Evolutionary conservation across 1,140 invertebrate genomes (phyloP).

Genomic region (Leptinotarsa texana): DNA sequence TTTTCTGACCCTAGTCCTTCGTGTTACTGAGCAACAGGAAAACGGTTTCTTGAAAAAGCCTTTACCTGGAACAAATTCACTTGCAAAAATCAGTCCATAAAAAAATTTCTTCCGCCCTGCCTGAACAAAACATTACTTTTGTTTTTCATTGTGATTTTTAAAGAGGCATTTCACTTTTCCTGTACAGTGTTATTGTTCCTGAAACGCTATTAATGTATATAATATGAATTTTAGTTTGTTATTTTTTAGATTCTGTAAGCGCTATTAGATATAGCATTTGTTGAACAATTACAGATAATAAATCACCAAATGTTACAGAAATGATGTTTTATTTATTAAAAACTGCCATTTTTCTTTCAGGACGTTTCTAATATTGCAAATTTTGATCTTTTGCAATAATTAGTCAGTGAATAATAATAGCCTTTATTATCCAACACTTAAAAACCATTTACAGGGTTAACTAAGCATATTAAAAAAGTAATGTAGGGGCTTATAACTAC

Average conservation of each 20-base stretch:
- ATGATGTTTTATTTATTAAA: constrained; percentile 1
- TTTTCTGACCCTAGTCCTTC: background rate
- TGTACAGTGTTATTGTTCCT: constrained; percentile 50
- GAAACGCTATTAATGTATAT: constrained; percentile 44
- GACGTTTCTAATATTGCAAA: too few relatives aligned
- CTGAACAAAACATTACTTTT: background rate
- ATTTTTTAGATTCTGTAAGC: constrained; percentile 47
- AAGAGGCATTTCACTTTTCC: constrained; percentile 42
- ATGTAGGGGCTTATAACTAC: too few relatives aligned
- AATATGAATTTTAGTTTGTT: constrained; percentile 50
- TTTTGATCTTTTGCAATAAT: too few relatives aligned
- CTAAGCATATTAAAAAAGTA: too few relatives aligned
- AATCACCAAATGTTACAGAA: constrained; percentile 45
- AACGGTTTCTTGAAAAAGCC: background rate
- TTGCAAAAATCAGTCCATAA: constrained; percentile 16
- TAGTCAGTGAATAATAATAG: too few relatives aligned
- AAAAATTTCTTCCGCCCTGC: constrained; percentile 16
- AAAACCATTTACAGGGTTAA: too few relatives aligned
- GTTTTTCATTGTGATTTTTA: constrained; percentile 28
- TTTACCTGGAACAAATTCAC: constrained; percentile 10
- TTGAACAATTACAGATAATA: constrained; percentile 47
- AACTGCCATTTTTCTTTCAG: background rate
- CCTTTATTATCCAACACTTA: too few relatives aligned
- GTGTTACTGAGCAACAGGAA: background rate
- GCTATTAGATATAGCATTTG: constrained; percentile 49